phyloP scores from a whole-genome alignment of 1,140 invertebrate genomes.

The Alviniconcha marisindica region DNA sequence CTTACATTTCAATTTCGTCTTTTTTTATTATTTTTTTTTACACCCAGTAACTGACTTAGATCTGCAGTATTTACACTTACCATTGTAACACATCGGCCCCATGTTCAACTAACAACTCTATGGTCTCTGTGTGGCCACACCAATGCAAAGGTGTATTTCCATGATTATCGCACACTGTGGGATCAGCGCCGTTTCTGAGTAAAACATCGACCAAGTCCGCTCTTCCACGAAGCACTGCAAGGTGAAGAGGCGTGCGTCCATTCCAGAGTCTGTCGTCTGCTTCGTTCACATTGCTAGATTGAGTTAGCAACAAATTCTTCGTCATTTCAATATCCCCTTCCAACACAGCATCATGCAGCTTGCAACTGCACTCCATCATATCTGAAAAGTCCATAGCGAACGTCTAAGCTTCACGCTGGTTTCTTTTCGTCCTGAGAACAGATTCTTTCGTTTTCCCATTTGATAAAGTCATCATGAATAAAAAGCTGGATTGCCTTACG shows the following conservation, averaged over 20 bases:
- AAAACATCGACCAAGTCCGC: slow-evolving; percentile 41
- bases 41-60: too few species aligned
- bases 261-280: slow-evolving; percentile 32
- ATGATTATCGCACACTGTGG: slow-evolving; percentile 43
- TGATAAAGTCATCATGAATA: too few species aligned
- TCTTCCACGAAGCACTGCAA: slow-evolving; percentile 50
- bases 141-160: slow-evolving; percentile 60
- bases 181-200: slow-evolving; percentile 49
- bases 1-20: too few species aligned
- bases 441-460: background rate
- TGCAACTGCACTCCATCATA: slow-evolving; percentile 47
- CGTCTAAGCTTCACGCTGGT: background rate
- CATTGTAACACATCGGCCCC: slow-evolving; percentile 46
- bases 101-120: slow-evolving; percentile 49
- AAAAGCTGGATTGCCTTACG: background rate
- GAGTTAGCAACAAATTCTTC: slow-evolving; percentile 36
- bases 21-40: too few species aligned
- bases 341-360: slow-evolving; percentile 41
- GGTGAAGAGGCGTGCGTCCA: slow-evolving; percentile 51
- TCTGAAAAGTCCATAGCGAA: slow-evolving; percentile 30
- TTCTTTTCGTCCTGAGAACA: background rate
- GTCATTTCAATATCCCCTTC: slow-evolving; percentile 40
- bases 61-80: slow-evolving; percentile 36
- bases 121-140: slow-evolving; percentile 57
- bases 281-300: slow-evolving; percentile 46